phyloP scores from a whole-genome alignment of 2,888 invertebrate species.

The Osedax fenrisi region DNA sequence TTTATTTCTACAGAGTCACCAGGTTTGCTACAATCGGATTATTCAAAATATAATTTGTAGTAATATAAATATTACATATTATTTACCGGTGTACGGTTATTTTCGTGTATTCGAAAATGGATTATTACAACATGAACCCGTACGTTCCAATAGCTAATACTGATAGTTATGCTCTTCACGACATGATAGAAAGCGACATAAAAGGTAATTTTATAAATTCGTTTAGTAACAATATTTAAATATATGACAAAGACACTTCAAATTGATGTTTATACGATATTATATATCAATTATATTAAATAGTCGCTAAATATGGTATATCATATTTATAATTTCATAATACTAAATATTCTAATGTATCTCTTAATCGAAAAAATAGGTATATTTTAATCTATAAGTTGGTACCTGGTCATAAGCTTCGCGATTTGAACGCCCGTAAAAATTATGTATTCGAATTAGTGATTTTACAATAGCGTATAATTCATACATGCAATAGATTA shows the following conservation, averaged over 20 bases:
- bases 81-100: neutral
- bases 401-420: no score
- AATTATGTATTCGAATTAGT: no score
- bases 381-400: no score
- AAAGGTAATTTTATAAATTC: neutral
- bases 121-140: neutral
- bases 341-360: no score
- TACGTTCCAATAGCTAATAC: neutral
- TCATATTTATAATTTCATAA: neutral
- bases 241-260: neutral
- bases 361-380: no score
- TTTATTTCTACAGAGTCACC: neutral
- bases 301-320: no score
- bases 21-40: neutral
- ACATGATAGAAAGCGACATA: neutral
- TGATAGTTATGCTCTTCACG: neutral
- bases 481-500: no score
- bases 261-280: neutral
- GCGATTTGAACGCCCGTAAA: no score
- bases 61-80: neutral
- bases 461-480: no score
- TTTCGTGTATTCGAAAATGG: neutral
- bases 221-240: no score
- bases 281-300: no score
- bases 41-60: neutral